Evolutionary conservation across 2,113 vertebrate species (phyloP), one percentile per base, ranked within the genome.

Genomic region (Numida meleagris): DNA sequence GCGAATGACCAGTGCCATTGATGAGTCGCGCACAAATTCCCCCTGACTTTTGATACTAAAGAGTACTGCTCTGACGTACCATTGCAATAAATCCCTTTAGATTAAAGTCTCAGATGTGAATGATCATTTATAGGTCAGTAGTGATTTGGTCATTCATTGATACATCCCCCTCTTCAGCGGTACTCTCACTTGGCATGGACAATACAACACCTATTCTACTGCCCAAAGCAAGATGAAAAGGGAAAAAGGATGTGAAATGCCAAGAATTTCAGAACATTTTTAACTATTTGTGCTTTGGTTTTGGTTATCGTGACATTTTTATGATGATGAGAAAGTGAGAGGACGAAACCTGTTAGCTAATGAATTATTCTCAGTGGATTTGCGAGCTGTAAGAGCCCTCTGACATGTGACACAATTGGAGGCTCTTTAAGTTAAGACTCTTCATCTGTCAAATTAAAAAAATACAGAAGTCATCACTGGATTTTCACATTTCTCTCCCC

Each of bases 291-390:
- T 86, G 61, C 65, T 86, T 88, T 95, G 59, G 0, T 91, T 92
- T 82, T 94, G n/a, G 36, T 94, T 92, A 87, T 85, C 42, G 0
- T 91, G 75, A 67, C 82, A 29, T 67, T 85, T 84, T 87, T 88
- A 67, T 25, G 43, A 86, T 67, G 78, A 48, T 66, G 51, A 94
- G 85, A 93, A 94, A 74, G 50, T 3, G 62, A 71, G 78, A 76
- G 86, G 89, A 95, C 83, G 42, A 93, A 94, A 93, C 82, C 72
- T 1, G 8, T 74, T 74, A 86, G 59, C 63, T 91, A 93, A 95
- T 94, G 68, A 95, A 95, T 97, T 95, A 93, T 91, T 93, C 91
- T 85, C 76, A 62, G 62, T 78, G 85, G 89, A 91, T 95, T 61
- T 83, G n/a, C 50, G 67, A 85, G 61, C 72, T 95, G 38, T 62